Base-by-base conservation (phyloP, 2,888 invertebrate species). In the Coleophora flavipennella region DNA sequence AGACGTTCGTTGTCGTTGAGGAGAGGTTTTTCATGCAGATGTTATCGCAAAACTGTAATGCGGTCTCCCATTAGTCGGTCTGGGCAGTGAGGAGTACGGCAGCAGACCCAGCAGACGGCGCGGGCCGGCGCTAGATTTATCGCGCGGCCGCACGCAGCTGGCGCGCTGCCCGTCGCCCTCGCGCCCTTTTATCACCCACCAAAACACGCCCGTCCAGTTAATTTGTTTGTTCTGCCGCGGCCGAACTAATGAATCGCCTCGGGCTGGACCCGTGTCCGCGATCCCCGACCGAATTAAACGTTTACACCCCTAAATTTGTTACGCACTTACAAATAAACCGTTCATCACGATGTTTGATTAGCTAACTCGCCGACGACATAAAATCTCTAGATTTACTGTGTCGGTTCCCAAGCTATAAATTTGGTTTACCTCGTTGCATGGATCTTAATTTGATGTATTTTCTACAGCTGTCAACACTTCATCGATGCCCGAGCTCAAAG, bases 151-250 rank as follows among this genome's bases (percentile, higher is more conserved):
- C 76, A 76, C 79, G 74, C 77, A 77, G 70, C 78, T 77, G 79
- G 77, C 76, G 63, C 59, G 51, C 54, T 64, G 69, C 72, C 68
- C 74, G 62, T 61, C 62, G 76, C 70, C 74, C 74, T 72, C 67
- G 67, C 67, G 73, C 75, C 80, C 81, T 80, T 79, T 79, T 79
- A 78, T 79, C 77, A 69, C 75, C 63, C 69, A 66, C 68, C 79
- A 76, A 75, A 81, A 81, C 77, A 75, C 64, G 75, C 63, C 77
- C 74, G 73, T 67, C 67, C 71, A 60, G 80, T 80, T 83, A 84
- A 84, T 83, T 84, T 83, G 84, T 84, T 83, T 84, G 79, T 72
- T 74, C 75, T 77, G 71, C 78, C 76, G 74, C 80, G 78, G 67
- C 65, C 66, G 66, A 67, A 62, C 76, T 83, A 84, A 84, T 84